Evolutionary conservation across 1,140 invertebrate genomes (phyloP), one percentile per base, ranked within the genome.

Genomic region (Papilio polyxenes): DNA sequence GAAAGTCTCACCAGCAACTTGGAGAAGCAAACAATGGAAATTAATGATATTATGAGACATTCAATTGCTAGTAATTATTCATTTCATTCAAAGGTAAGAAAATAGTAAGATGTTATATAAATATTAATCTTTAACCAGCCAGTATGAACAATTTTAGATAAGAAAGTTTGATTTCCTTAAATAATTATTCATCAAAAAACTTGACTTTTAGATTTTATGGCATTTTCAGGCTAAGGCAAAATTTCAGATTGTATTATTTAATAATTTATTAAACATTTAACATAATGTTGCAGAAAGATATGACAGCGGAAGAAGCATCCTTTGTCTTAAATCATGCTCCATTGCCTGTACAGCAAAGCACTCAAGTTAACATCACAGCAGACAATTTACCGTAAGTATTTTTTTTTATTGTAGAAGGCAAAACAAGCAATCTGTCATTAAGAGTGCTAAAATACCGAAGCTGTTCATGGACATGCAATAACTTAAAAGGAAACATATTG

Each of bases 51-150:
- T 9, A 90, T 94, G 88, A 88, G 92, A 81, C 90, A 93, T 82
- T 94, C 93, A 8, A 93, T 94, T 85, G 91, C 91, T 80, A 87
- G 88, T 51, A 91, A 91, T 84, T 93, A 89, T 84, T 92, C 93
- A 17, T 91, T 93, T 85, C 91, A 94, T 84, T 91, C 88, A 20
- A 92, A 92, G 85, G 91, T 93, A 86, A 85, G 81, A 82, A 72
- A 40, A 40, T 51, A 0, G 53, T 65, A 51, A 56, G 40, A 44
- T 13, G 20, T 53, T 53, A 17, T 5, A 53, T 15, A 53, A 4
- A 15, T 53, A 17, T 53, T 53, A 53, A 17, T 31, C 13, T 6
- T 53, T 53, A 15, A 51, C 5, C 13, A 51, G 1, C 11, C 49
- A 13, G 11, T 51, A 51, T 11, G 23, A 31, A 31, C 23, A 44